Conservation (phyloP, 2,797 vertebrate genomes). For the Heterohyrax brucei region DNA sequence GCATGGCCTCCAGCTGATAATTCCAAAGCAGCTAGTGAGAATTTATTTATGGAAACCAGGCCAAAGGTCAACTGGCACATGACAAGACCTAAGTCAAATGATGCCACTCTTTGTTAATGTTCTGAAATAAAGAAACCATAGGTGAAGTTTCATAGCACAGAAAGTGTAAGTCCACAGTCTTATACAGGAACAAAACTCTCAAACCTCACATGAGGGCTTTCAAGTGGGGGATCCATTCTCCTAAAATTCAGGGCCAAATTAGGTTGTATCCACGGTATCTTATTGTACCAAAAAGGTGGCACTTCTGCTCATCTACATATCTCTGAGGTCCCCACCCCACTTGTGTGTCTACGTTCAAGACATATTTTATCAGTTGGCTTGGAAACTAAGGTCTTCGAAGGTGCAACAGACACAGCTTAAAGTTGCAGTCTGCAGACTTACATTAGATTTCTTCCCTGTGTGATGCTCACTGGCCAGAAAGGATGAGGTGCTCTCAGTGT, state of each 20-base stretch:
- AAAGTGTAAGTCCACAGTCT: neutral
- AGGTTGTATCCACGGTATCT: neutral
- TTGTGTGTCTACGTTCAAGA: neutral
- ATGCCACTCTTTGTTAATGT: neutral
- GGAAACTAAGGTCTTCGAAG: neutral
- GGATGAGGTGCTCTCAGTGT: neutral
- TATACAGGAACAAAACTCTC: neutral
- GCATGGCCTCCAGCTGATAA: constrained; percentile 71
- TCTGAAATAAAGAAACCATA: constrained; percentile 26
- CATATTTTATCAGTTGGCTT: neutral
- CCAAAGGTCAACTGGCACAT: neutral
- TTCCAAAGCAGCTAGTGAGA: constrained; percentile 49
- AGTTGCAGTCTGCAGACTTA: neutral
- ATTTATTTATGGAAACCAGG: constrained; percentile 85
- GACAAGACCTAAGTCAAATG: neutral
- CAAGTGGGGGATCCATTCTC: neutral
- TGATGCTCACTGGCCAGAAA: neutral
- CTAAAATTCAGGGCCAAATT: neutral
- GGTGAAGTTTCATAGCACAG: neutral
- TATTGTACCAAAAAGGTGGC: neutral
- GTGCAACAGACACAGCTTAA: neutral
- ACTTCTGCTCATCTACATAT: neutral
- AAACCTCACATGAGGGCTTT: neutral
- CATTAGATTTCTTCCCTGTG: constrained; percentile 5
- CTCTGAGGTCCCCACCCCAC: neutral